Evolutionary conservation across 2,888 invertebrate genomes (phyloP), one percentile per base, ranked within the genome.

Genomic region (Conus canariensis): DNA sequence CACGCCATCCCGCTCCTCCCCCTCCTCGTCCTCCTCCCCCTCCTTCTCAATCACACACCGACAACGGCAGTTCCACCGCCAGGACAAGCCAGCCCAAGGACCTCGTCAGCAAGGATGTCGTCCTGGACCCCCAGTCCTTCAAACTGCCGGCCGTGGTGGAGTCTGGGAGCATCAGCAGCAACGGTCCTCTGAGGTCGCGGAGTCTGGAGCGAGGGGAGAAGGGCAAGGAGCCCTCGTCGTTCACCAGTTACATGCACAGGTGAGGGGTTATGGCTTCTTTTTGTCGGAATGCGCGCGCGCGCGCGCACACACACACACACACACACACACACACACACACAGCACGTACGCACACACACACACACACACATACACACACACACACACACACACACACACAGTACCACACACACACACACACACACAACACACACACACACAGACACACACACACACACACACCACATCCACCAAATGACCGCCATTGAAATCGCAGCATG

Each of bases 211-310:
- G 67, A 56, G 74, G 56, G 45, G 87, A 87, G 9, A 86, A 19
- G 16, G 67, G 19, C 74, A 70, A 58, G 25, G 87, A 87, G 0
- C 74, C 74, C 5, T 22, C 45, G 2, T 87, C 87, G 14, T 87
- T 87, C 87, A 87, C 87, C 58, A 87, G 74, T 56, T 87, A 87
- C 87, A 87, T 87, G 87, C 87, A 60, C 70, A 67, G 87, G 85
- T 85, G 4, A 45, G 80, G 7, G 5, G 14, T 30, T 30, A 10
- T 8, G 25, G 22, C 12, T n/a, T 74, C 1, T 74, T 74, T 74
- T n/a, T 16, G 45, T 45, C 45, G 45, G 45, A 45, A 45, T 4
- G 45, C 45, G 45, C 45, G 45, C 3, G 45, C 45, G 45, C 45
- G 45, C 45, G 14, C 45, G 14, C 80, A 45, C 80, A 9, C 80